phyloP scores from a whole-genome alignment of 2,888 invertebrate species.

The Drosophila emarginata region DNA sequence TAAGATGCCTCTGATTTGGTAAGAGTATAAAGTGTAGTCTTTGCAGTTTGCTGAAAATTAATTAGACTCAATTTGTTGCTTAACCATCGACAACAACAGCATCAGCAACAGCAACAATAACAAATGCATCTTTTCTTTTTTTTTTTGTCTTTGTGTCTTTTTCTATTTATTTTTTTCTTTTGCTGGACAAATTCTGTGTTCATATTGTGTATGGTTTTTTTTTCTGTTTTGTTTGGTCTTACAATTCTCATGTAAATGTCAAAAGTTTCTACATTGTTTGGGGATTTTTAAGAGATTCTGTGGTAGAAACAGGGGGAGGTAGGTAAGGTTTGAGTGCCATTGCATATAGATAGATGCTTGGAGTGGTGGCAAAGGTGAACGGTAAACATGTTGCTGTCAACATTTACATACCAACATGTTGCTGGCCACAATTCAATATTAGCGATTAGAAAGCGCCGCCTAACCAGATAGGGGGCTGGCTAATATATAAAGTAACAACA shows the following conservation, averaged over 20 bases:
- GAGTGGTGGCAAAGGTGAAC: constrained; percentile 41
- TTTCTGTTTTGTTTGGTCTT: constrained; percentile 47
- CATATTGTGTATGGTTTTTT: constrained; percentile 58
- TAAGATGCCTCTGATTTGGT: not conserved
- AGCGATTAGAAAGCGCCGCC: constrained; percentile 47
- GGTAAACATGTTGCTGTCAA: constrained; percentile 74
- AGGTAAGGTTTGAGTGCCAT: not conserved
- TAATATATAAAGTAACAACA: constrained; percentile 11
- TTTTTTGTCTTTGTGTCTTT: constrained; percentile 22
- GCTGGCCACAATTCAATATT: constrained; percentile 37
- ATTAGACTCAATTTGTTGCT: constrained; percentile 71
- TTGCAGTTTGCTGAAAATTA: constrained; percentile 63
- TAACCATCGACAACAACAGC: constrained; percentile 43
- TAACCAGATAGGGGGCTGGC: constrained; percentile 26
- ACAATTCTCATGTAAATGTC: constrained; percentile 75
- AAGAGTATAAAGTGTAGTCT: constrained; percentile 50
- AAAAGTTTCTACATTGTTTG: constrained; percentile 69
- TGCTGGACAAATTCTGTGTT: constrained; percentile 59
- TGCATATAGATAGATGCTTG: constrained; percentile 12
- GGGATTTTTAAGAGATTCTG: constrained; percentile 21
- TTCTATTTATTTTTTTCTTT: constrained; percentile 13
- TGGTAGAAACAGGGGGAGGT: not conserved
- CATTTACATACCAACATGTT: constrained; percentile 56
- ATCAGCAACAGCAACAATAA: constrained; percentile 6
- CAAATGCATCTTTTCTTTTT: constrained; percentile 20